phyloP scores from a whole-genome alignment of 2,113 vertebrate species.

The Nicator chloris region DNA sequence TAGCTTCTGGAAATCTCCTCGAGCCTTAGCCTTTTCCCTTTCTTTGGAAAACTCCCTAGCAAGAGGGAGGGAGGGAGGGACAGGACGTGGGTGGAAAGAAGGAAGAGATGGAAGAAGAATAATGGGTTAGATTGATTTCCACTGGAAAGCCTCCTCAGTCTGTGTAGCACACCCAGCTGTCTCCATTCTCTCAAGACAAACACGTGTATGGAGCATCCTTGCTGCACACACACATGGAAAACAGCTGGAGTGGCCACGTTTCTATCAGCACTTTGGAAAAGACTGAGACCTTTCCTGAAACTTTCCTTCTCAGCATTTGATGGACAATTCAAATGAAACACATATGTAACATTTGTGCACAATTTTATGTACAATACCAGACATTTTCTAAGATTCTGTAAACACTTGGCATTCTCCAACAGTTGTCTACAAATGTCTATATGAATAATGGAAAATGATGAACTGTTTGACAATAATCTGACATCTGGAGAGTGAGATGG shows the following conservation, averaged over 20 bases:
- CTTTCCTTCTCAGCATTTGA: neutral
- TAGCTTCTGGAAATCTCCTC: conserved; percentile 96
- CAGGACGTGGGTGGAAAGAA: neutral
- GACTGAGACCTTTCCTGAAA: neutral
- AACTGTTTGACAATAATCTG: conserved; percentile 53
- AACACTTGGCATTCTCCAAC: neutral
- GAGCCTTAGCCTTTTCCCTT: conserved; percentile 96
- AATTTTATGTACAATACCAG: neutral
- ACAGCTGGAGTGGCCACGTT: neutral
- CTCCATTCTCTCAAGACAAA: neutral
- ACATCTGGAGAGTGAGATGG: conserved; percentile 54
- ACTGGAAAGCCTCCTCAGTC: neutral
- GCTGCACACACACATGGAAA: neutral
- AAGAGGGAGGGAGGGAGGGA: conserved; percentile 35
- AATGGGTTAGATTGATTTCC: conserved; percentile 38
- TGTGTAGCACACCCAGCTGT: neutral
- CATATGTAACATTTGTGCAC: neutral
- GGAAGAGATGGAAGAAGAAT: conserved; percentile 42
- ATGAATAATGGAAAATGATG: neutral
- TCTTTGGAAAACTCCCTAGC: conserved; percentile 98
- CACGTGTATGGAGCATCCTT: neutral
- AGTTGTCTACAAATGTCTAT: neutral
- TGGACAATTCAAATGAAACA: neutral
- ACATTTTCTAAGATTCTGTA: neutral
- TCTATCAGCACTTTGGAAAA: neutral